These are phyloP conservation scores for Thera britannica DNA, from an alignment of 2,888 invertebrate genomes.

Conservation along the genomic window DNA sequence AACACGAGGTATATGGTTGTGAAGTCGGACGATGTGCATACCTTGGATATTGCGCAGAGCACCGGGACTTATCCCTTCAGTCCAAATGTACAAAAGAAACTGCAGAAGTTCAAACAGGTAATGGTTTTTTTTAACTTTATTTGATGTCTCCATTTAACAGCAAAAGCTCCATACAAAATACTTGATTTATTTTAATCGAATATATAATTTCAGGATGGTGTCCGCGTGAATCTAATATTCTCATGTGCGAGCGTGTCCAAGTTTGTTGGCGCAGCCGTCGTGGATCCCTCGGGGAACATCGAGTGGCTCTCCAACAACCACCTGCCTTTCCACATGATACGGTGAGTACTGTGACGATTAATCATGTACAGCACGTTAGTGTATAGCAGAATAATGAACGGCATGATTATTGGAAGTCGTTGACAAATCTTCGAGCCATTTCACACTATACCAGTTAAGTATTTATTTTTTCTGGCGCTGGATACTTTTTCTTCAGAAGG, in stretches of 20 bases:
- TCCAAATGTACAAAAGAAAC: constrained; percentile 85
- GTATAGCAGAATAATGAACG: too few species aligned
- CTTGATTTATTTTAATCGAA: too few species aligned
- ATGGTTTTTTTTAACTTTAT: not conserved
- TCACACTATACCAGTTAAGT: too few species aligned
- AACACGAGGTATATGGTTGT: constrained; percentile 84
- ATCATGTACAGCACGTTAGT: too few species aligned
- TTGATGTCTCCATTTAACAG: too few species aligned
- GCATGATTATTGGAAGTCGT: too few species aligned
- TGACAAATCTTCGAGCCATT: too few species aligned
- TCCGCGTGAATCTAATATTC: constrained; percentile 68
- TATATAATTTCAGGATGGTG: constrained; percentile 58
- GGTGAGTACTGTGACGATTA: constrained; percentile 51
- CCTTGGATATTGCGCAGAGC: constrained; percentile 83
- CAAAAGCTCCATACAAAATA: too few species aligned
- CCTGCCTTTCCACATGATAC: constrained; percentile 65
- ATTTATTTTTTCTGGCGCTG: too few species aligned
- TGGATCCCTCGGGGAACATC: constrained; percentile 48
- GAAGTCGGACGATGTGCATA: constrained; percentile 83
- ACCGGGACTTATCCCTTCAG: constrained; percentile 85
- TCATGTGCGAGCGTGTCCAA: constrained; percentile 65
- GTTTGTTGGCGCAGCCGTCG: constrained; percentile 67
- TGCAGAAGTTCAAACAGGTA: constrained; percentile 86
- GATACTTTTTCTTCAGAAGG: too few species aligned
- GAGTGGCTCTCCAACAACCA: constrained; percentile 69